A percentile compares a stretch with the other conserved stretches of the same genome.
Evolutionary conservation across 2,113 vertebrate genomes (phyloP).

Genomic region (Illadopsis cleaveri): DNA sequence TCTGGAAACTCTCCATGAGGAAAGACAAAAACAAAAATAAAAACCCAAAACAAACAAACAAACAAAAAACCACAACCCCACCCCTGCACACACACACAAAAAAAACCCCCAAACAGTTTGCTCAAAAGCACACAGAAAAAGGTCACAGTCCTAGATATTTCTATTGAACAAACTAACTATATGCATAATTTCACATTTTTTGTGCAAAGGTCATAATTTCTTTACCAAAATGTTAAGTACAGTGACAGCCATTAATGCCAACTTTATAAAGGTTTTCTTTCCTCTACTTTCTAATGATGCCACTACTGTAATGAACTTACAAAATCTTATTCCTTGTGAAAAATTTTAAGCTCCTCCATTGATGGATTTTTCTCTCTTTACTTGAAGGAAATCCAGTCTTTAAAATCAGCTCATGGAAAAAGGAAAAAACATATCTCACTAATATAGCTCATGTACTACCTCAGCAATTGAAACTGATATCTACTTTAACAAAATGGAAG

Average conservation of each 20-base stretch:
- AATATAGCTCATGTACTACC: background rate
- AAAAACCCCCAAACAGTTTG: accelerated
- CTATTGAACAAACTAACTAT: background rate
- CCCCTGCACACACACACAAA: background rate
- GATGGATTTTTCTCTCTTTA: background rate
- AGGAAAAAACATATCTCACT: background rate
- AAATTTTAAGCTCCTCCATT: background rate
- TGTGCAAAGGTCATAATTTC: background rate
- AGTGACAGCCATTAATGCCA: background rate
- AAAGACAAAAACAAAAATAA: background rate
- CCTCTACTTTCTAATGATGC: background rate
- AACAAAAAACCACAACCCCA: background rate
- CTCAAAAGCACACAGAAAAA: background rate
- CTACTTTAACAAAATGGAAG: background rate
- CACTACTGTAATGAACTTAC: background rate
- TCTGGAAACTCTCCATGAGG: background rate
- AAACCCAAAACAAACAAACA: background rate
- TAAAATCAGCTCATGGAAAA: background rate
- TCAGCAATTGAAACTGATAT: background rate
- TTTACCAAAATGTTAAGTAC: background rate
- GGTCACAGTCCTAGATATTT: background rate
- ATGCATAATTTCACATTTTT: background rate
- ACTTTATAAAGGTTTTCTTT: background rate
- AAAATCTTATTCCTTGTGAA: background rate
- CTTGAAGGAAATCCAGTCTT: background rate